Conservation (phyloP, 2,113 vertebrate genomes). For the Scomber japonicus region DNA sequence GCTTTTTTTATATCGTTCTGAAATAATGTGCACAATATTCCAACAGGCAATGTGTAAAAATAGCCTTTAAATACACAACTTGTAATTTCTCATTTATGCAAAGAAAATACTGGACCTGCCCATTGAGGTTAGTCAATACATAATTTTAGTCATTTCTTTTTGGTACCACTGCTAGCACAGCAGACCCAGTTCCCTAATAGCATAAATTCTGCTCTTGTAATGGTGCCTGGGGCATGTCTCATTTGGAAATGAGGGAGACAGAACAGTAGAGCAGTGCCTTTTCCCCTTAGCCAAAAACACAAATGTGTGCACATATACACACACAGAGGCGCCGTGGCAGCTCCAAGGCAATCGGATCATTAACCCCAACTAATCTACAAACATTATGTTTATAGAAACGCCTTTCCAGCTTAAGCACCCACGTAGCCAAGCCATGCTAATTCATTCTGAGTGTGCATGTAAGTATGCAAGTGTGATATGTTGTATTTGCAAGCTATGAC, state of each 20-base stretch:
- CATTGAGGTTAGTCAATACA: conserved; percentile 69
- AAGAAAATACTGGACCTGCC: conserved; percentile 65
- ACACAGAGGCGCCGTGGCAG: conserved; percentile 28
- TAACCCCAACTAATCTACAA: conserved; percentile 80
- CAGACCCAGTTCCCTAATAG: conserved; percentile 67
- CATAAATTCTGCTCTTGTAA: conserved; percentile 74
- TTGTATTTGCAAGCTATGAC: conserved; percentile 37
- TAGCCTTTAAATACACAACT: conserved; percentile 65
- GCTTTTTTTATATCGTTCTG: conserved; percentile 31
- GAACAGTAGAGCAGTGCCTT: conserved; percentile 46
- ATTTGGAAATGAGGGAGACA: conserved; percentile 62
- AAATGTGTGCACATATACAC: conserved; percentile 18
- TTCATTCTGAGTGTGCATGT: conserved; percentile 44
- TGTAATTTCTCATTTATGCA: conserved; percentile 73
- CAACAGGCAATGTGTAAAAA: conserved; percentile 54
- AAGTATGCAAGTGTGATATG: conserved; percentile 20
- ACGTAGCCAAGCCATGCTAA: conserved; percentile 53
- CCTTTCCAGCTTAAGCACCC: conserved; percentile 49
- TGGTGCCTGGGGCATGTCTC: conserved; percentile 67
- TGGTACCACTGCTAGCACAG: conserved; percentile 38
- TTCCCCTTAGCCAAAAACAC: conserved; percentile 58
- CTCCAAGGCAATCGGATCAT: conserved; percentile 69
- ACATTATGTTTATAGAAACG: conserved; percentile 75
- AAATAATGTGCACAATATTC: conserved; percentile 55
- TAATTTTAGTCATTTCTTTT: conserved; percentile 72